Evolutionary conservation across 2,113 vertebrate genomes (phyloP), one percentile per base, ranked within the genome.

Genomic region (Gavia stellata): DNA sequence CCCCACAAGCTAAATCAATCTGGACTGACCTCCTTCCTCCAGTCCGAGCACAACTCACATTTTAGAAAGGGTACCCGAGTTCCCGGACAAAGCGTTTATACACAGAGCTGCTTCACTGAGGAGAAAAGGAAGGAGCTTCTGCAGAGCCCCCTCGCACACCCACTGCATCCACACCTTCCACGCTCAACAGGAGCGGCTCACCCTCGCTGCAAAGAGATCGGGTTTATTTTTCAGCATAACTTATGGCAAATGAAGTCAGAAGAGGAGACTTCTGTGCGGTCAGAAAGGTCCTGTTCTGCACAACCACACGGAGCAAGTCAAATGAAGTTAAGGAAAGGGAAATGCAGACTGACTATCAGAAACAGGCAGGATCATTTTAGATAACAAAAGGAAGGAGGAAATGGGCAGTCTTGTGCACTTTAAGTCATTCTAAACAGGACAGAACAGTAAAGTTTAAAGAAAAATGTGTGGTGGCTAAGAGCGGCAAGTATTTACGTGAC

Each of bases 1-100:
- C 49, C 66, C 42, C 29, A 29, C 15, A 17, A 15, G 40, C 38
- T 10, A 33, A 42, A 66, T 56, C 81, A 25, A 6, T 21, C 34
- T 5, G 40, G 29, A 31, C 13, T 14, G 18, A 53, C 24, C 72
- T 71, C 66, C 66, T 73, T 53, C 91, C 77, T 85, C 42, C 81
- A 38, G 36, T 4, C 36, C 47, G 24, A 50, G 86, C 63, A 66
- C 17, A 36, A 12, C 5, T 40, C 18, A 8, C 0, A 0, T n/a
- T 72, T 56, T 7, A 33, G 17, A n/a, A 50, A 28, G 44, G 10
- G 44, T 4, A 59, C 33, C 55, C 8, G 2, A 67, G 33, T 2
- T 59, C 26, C 23, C 71, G 19, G 70, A 38, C 21, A 28, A 50
- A 67, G 47, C 1, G 0, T 17, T 59, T 36, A 17, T 3, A 68